Conservation (phyloP, 1,140 invertebrate genomes). For the Nautilus pompilius region DNA sequence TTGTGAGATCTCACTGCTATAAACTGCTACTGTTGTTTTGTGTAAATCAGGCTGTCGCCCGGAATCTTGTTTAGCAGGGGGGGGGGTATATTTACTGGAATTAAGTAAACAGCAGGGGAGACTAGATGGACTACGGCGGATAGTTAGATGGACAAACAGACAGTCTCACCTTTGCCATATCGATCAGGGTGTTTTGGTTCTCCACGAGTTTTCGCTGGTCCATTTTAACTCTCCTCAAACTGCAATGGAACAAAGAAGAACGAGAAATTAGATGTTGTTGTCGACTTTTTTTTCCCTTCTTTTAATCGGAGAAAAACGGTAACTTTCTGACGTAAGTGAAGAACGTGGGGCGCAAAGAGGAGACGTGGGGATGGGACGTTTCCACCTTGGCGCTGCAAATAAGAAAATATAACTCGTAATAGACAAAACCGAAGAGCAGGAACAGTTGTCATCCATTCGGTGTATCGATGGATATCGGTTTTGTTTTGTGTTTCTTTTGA, state of each 20-base stretch:
- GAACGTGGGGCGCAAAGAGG: no score
- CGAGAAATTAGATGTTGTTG: background rate
- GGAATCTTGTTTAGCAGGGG: background rate
- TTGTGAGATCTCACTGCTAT: background rate
- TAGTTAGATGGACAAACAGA: constrained; percentile 1
- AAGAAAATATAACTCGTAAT: no score
- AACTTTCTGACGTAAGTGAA: no score
- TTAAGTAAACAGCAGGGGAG: background rate
- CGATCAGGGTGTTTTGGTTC: constrained; percentile 97
- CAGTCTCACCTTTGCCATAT: constrained; percentile 94
- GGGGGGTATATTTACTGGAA: background rate
- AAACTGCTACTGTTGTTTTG: background rate
- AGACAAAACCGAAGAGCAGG: no score
- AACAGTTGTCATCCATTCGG: no score
- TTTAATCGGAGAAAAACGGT: no score
- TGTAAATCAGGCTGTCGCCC: background rate
- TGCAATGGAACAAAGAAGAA: constrained; percentile 51
- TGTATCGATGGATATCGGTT: no score
- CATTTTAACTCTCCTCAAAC: constrained; percentile 98
- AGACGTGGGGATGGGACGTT: no score
- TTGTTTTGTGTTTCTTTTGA: no score
- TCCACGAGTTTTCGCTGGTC: constrained; percentile 99
- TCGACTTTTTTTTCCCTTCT: no score
- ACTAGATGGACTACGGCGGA: background rate
- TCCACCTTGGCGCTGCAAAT: no score